A percentile compares a stretch with the other conserved stretches of the same genome.
Conservation (phyloP, 2,888 invertebrate species). For the Globia sparganii region DNA sequence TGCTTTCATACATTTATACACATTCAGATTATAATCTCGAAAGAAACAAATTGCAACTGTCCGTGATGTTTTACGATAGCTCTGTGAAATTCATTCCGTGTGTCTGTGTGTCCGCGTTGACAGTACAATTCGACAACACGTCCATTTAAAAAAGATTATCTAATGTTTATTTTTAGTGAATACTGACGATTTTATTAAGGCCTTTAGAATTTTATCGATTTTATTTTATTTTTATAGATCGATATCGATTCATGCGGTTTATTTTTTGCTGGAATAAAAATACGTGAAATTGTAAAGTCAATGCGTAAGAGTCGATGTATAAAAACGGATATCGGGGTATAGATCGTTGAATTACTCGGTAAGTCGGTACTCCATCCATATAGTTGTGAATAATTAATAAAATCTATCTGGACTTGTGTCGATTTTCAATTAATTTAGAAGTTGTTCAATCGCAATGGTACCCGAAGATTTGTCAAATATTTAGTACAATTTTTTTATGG, state of each 20-base stretch:
- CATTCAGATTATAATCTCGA: constrained; percentile 38
- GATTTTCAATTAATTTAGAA: constrained; percentile 2
- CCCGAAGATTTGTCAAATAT: background rate
- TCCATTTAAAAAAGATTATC: constrained; percentile 16
- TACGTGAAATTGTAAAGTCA: background rate
- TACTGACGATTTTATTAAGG: constrained; percentile 18
- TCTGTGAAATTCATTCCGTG: constrained; percentile 32
- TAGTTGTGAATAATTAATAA: constrained; percentile 24
- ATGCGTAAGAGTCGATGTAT: background rate
- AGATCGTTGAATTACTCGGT: constrained; percentile 14
- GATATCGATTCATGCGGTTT: background rate
- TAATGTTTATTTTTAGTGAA: background rate
- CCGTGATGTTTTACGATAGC: constrained; percentile 39
- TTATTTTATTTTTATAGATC: constrained; percentile 15
- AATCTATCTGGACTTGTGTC: background rate
- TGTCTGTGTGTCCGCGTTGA: constrained; percentile 19
- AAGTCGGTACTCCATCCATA: constrained; percentile 9
- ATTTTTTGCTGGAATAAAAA: background rate
- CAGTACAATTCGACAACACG: constrained; percentile 36
- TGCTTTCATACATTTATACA: constrained; percentile 14
- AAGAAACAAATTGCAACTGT: constrained; percentile 49
- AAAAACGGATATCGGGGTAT: constrained; percentile 7
- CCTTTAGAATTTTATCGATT: background rate
- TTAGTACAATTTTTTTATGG: background rate
- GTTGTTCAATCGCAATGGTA: background rate